Evolutionary conservation across 1,140 invertebrate species (phyloP), one percentile per base, ranked within the genome.

Genomic region (Ditylenchus dipsaci): DNA sequence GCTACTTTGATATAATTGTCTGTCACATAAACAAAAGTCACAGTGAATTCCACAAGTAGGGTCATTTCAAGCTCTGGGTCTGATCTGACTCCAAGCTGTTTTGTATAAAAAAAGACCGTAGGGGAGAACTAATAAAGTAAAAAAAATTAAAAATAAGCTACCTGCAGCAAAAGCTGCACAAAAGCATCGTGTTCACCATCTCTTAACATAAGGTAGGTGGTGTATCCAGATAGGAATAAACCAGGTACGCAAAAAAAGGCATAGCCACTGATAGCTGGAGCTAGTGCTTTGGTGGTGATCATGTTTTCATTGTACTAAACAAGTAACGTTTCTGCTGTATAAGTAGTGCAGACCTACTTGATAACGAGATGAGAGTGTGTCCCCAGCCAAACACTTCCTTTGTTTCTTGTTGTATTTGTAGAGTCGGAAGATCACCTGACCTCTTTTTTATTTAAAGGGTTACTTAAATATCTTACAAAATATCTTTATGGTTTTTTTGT

Each of bases 101-200:
- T n/a, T n/a, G n/a, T n/a, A n/a, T n/a, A n/a, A n/a, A n/a, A n/a
- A n/a, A n/a, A n/a, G n/a, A n/a, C n/a, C n/a, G n/a, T n/a, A n/a
- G n/a, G n/a, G n/a, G n/a, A n/a, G n/a, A n/a, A n/a, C n/a, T n/a
- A n/a, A n/a, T n/a, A n/a, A n/a, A n/a, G n/a, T 53, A 53, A 17
- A 53, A 53, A 53, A 26, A 8, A 21, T 21, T 53, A 53, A 21
- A 21, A 21, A 8, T 3, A 15, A 53, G 23, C 49, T 53, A 17
- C 49, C 49, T 53, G 49, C n/a, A 53, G n/a, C 15, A 53, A 53
- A 53, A 53, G n/a, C 23, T 53, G 49, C 3, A 53, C 49, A 53
- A 53, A 53, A 53, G 23, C 8, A 8, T 26, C 49, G n/a, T 26
- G n/a, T 21, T 53, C 49, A 5, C 49, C 49, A 53, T 53, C n/a